Base-by-base conservation (phyloP, 2,113 vertebrate species). In the Perca fluviatilis region DNA sequence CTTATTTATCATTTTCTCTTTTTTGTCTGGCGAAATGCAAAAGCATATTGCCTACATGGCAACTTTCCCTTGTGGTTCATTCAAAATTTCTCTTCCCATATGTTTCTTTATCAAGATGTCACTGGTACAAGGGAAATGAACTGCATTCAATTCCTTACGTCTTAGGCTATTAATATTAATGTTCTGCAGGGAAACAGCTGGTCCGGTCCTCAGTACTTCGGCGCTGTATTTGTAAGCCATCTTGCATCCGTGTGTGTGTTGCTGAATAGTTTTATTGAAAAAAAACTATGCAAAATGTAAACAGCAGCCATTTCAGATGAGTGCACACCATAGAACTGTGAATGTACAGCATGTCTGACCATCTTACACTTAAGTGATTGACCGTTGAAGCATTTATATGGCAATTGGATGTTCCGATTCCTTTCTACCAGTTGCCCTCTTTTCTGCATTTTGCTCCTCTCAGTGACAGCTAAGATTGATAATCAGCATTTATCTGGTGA, bases 401-500 rank as follows among this genome's bases (percentile, higher is more conserved):
- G 13, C n/a, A 57, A 25, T 27, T 60, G 36, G 5, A 23, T 16
- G 5, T 62, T 10, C 7, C 21, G 8, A 51, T 33, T 51, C 2
- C 13, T 12, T 78, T 57, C 5, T 19, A 49, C 21, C 16, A 16
- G 16, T 66, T 23, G 54, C 10, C 2, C 43, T 74, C 9, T 13
- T 67, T 83, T 23, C 2, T 63, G 54, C 46, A 13, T 60, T 75
- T 51, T 43, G 15, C 21, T 23, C 36, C 23, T 65, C 53, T 69
- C 9, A 6, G 14, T 61, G 72, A 61, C 87, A 80, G 58, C 40
- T 64, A 64, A 84, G 63, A 80, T 76, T 83, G 80, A 90, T 85
- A 76, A 86, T 75, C 11, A 30, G n/a, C 69, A 65, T 87, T 88
- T 86, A 86, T 84, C 73, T 84, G n/a, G 15, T 64, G 40, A 83